phyloP scores from a whole-genome alignment of 2,888 invertebrate genomes.

The Cryptosula pallasiana region DNA sequence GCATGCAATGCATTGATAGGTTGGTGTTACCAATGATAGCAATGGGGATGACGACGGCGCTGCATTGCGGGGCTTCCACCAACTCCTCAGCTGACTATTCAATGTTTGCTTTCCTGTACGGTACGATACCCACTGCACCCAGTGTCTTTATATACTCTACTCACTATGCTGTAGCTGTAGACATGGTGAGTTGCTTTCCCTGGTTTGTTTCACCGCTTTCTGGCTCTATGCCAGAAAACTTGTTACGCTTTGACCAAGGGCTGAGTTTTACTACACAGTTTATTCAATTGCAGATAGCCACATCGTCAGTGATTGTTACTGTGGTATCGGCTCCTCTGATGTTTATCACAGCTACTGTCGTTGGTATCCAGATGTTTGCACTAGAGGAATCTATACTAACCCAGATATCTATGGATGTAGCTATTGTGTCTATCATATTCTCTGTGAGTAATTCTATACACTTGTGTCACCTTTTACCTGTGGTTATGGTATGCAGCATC shows the following conservation, averaged over 20 bases:
- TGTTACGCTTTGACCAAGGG: no score
- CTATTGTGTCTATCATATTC: conserved; percentile 71
- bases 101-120: conserved; percentile 90
- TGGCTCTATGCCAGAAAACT: no score
- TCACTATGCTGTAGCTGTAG: conserved; percentile 62
- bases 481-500: conserved; percentile 69
- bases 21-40: conserved; percentile 67
- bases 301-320: conserved; percentile 89
- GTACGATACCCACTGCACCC: conserved; percentile 91
- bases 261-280: no score
- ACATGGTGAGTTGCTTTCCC: background rate
- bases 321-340: conserved; percentile 89
- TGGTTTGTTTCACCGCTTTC: no score
- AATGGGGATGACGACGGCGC: conserved; percentile 71
- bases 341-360: conserved; percentile 90
- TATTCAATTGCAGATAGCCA: conserved; percentile 79
- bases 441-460: conserved; percentile 57
- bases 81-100: conserved; percentile 76
- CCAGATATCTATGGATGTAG: conserved; percentile 75
- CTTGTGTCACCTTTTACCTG: conserved; percentile 69
- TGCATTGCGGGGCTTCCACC: conserved; percentile 60
- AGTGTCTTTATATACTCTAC: conserved; percentile 92
- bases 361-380: conserved; percentile 66
- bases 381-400: conserved; percentile 71
- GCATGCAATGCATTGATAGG: no score